A percentile compares a stretch with the other conserved stretches of the same genome.
Conservation (phyloP, 2,113 vertebrate species). For the Sprattus sprattus region DNA sequence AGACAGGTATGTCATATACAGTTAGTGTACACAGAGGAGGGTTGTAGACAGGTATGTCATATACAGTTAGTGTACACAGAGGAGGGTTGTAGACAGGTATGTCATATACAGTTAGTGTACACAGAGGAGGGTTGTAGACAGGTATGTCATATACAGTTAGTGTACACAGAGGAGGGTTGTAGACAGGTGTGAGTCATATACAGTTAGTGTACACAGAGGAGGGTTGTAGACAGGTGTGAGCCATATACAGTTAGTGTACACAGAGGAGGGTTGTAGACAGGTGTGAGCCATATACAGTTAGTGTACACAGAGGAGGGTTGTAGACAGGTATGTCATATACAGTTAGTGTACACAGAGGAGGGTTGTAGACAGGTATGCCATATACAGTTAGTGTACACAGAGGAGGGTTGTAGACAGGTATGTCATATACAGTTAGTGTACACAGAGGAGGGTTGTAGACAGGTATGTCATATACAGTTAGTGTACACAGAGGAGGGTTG, state of each 20-base stretch:
- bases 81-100: too few relatives aligned
- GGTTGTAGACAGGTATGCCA: too few relatives aligned
- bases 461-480: background rate
- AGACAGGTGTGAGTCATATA: background rate
- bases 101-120: background rate
- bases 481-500: background rate
- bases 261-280: too few relatives aligned
- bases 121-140: too few relatives aligned
- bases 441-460: background rate
- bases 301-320: background rate
- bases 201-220: background rate
- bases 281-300: background rate
- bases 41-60: too few relatives aligned
- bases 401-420: too few relatives aligned
- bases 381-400: background rate
- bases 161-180: background rate
- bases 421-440: background rate
- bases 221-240: too few relatives aligned
- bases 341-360: background rate
- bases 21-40: background rate
- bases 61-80: background rate
- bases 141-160: background rate
- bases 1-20: background rate
- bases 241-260: background rate
- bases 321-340: too few relatives aligned